A percentile compares a stretch with the other conserved stretches of the same genome.
phyloP scores from a whole-genome alignment of 2,113 vertebrate genomes.

The Globicephala melas region DNA sequence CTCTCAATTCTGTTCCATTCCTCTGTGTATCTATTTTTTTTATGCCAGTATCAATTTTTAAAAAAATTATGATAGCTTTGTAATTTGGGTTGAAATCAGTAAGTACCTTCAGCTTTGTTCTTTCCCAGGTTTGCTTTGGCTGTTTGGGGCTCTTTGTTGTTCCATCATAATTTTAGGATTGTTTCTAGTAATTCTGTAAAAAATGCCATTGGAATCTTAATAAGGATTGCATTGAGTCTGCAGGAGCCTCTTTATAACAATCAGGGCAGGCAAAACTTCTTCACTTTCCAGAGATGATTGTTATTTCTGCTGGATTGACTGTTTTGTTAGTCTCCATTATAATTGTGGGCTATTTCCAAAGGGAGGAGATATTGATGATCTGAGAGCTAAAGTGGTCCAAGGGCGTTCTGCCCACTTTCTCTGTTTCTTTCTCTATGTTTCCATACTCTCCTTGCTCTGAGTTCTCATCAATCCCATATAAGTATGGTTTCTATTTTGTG shows the following conservation, averaged over 20 bases:
- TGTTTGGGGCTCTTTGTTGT: no score
- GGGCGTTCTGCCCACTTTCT: background rate
- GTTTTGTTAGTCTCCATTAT: background rate
- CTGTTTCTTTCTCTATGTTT: background rate
- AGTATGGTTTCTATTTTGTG: background rate
- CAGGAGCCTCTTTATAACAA: background rate
- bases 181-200: no score
- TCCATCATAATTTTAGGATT: no score
- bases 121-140: no score
- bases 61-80: no score
- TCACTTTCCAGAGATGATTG: background rate
- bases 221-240: background rate
- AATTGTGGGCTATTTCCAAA: background rate
- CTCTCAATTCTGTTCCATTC: no score
- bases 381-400: background rate
- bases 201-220: background rate
- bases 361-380: background rate
- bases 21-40: no score
- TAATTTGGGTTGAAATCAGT: no score
- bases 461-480: background rate
- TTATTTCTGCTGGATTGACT: background rate
- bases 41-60: no score
- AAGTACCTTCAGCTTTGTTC: no score
- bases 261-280: background rate
- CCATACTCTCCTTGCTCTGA: background rate